Evolutionary conservation across 2,888 invertebrate species (phyloP).

Genomic region (Theretra japonica): DNA sequence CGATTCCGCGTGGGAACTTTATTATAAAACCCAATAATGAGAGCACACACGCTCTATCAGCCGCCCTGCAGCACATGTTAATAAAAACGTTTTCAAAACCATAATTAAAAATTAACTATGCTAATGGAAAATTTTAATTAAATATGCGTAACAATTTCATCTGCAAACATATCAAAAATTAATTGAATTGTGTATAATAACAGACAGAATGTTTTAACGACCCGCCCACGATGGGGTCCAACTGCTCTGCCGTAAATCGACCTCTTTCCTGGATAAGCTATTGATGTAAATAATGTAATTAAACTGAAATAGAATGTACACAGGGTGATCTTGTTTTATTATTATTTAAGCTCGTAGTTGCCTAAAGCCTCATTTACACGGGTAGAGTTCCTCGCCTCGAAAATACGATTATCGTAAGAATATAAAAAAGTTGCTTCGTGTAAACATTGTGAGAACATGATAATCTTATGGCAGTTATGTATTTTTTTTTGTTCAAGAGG

Average conservation of each 20-base stretch:
- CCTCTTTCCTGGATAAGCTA: slow-evolving; percentile 16
- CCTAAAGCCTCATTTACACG: too few species aligned
- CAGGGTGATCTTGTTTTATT: too few species aligned
- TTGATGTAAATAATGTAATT: background rate
- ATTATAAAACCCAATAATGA: slow-evolving; percentile 28
- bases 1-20: slow-evolving; percentile 13
- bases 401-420: too few species aligned
- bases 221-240: slow-evolving; percentile 17
- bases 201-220: slow-evolving; percentile 27
- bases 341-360: too few species aligned
- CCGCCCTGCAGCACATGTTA: background rate
- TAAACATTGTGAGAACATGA: too few species aligned
- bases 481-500: too few species aligned
- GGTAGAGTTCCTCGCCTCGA: too few species aligned
- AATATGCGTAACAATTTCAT: slow-evolving; percentile 28
- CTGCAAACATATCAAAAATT: slow-evolving; percentile 30
- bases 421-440: too few species aligned
- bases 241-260: slow-evolving; percentile 23
- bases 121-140: slow-evolving; percentile 25
- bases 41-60: slow-evolving; percentile 20
- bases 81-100: slow-evolving; percentile 26
- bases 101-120: slow-evolving; percentile 26
- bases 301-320: too few species aligned
- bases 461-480: too few species aligned
- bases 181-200: slow-evolving; percentile 29